Conservation (phyloP, 2,888 invertebrate species). For the Plemyria rubiginata region DNA sequence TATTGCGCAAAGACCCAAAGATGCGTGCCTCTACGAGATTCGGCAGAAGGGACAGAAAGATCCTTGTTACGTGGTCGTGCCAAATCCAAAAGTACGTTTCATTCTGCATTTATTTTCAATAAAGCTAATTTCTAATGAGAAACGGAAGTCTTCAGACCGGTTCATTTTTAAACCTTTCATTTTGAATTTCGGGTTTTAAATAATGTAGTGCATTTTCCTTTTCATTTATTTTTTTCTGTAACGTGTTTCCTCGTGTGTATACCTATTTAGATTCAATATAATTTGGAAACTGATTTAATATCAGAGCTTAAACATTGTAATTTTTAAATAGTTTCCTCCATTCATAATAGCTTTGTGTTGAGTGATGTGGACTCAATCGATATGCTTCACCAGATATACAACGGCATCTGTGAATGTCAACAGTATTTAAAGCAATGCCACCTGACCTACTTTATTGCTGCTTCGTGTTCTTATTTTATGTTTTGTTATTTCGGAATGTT, state of each 20-base stretch:
- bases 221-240: background rate
- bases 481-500: conserved; percentile 2
- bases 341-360: conserved; percentile 7
- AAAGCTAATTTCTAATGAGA: conserved; percentile 12
- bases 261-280: background rate
- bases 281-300: background rate
- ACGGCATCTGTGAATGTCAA: conserved; percentile 18
- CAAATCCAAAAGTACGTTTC: conserved; percentile 86
- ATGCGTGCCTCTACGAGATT: conserved; percentile 87
- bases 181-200: conserved; percentile 17
- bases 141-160: conserved; percentile 15
- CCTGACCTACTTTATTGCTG: conserved; percentile 24
- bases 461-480: conserved; percentile 16
- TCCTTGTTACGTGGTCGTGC: conserved; percentile 89
- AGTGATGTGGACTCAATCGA: conserved; percentile 19
- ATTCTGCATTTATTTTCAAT: conserved; percentile 35
- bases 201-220: background rate
- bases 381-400: conserved; percentile 13
- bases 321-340: background rate
- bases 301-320: background rate
- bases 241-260: background rate
- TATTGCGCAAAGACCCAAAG: conserved; percentile 72
- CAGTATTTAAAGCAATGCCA: conserved; percentile 14
- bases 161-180: conserved; percentile 23
- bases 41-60: conserved; percentile 87